These are phyloP conservation scores for Drosophila nr. medialis DNA, from an alignment of 2,888 invertebrate genomes.

Conservation along the genomic window DNA sequence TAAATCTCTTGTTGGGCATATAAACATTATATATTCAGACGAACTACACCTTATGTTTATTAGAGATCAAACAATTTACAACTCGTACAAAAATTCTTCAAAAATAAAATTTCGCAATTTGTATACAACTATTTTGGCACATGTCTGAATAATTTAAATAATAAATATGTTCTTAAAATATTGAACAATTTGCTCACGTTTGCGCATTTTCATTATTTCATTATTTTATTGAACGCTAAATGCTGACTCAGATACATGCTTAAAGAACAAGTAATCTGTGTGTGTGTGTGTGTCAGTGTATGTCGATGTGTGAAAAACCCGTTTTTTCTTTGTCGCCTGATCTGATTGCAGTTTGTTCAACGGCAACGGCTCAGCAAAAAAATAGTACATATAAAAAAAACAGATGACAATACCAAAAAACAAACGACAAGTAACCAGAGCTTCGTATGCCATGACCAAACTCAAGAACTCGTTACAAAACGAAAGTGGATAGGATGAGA, in stretches of 20 bases:
- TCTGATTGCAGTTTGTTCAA: slow-evolving; percentile 55
- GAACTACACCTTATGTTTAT: not conserved
- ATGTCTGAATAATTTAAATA: slow-evolving; percentile 2
- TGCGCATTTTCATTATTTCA: slow-evolving; percentile 32
- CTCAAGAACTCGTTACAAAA: slow-evolving; percentile 49
- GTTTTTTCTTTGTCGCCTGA: slow-evolving; percentile 49
- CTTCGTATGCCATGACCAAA: slow-evolving; percentile 57
- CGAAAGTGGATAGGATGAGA: slow-evolving; percentile 47
- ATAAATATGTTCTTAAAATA: slow-evolving; percentile 15
- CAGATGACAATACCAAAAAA: not conserved
- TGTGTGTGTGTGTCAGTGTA: slow-evolving; percentile 13
- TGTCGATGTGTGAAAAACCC: slow-evolving; percentile 30
- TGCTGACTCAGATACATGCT: slow-evolving; percentile 44
- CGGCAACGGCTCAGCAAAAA: slow-evolving; percentile 22
- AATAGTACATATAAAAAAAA: not conserved
- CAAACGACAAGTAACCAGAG: slow-evolving; percentile 30
- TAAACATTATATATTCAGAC: not conserved
- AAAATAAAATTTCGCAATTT: not conserved
- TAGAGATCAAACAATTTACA: not conserved
- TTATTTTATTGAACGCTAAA: slow-evolving; percentile 28
- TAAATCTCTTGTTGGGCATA: slow-evolving; percentile 9
- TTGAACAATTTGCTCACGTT: slow-evolving; percentile 31
- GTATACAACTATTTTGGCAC: slow-evolving; percentile 1
- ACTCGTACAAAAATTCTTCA: not conserved
- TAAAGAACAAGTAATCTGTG: slow-evolving; percentile 29